Percentiles rank a stretch among this genome's conserved stretches.
These are phyloP conservation scores for Acomys russatus DNA, from an alignment of 2,797 vertebrate species.

Conservation along the genomic window DNA sequence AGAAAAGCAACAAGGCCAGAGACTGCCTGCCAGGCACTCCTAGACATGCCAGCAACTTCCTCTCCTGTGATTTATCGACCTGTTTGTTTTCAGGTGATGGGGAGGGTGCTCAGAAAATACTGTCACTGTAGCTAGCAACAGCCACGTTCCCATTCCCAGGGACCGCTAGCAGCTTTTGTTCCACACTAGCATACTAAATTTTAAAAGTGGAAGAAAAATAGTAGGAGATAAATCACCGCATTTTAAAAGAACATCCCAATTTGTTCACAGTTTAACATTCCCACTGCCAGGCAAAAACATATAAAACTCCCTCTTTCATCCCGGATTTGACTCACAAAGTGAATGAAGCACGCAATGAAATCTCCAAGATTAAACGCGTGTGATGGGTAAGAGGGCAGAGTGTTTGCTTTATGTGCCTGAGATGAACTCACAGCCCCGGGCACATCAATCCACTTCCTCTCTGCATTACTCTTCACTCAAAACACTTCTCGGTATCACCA, in stretches of 20 bases:
- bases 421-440: conserved; percentile 72
- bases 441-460: conserved; percentile 85
- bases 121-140: conserved; percentile 82
- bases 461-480: conserved; percentile 84
- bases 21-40: background rate
- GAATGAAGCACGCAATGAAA: conserved; percentile 77
- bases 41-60: background rate
- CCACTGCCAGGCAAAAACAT: conserved; percentile 84
- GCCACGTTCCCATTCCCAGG: conserved; percentile 79
- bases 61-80: conserved; percentile 75
- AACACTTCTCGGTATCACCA: conserved; percentile 78
- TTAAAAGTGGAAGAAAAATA: conserved; percentile 81
- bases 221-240: conserved; percentile 82
- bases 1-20: conserved; percentile 5
- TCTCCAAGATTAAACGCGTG: conserved; percentile 85
- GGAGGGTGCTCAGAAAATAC: conserved; percentile 78
- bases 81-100: conserved; percentile 78
- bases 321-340: conserved; percentile 87
- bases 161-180: conserved; percentile 84
- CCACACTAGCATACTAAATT: conserved; percentile 82
- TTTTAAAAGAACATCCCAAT: conserved; percentile 85
- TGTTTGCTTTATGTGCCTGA: conserved; percentile 84
- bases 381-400: conserved; percentile 86
- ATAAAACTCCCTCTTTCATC: conserved; percentile 86
- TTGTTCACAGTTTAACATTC: conserved; percentile 86